Base-by-base conservation (phyloP, 2,888 invertebrate species). In the Clunio marinus region DNA sequence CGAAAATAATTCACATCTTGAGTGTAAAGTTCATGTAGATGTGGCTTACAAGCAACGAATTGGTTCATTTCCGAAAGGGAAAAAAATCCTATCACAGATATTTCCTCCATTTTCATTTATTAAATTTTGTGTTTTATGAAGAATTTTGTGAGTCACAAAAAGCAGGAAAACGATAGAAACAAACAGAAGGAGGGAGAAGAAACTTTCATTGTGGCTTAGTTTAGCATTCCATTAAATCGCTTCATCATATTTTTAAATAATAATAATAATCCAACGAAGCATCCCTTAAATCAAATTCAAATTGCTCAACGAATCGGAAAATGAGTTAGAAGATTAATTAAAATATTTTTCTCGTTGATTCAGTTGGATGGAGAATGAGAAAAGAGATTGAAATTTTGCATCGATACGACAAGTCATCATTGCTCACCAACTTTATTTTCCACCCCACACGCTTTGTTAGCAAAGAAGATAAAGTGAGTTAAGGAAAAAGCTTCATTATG, bases 251-350 rank as follows among this genome's bases (percentile, higher is more conserved):
- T 41, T n/a, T 41, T 41, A 41, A 41, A 41, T 41, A 41, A 41
- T 15, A n/a, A n/a, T n/a, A 41, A 41, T 41, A 41, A 41, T 41
- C 41, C 41, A 41, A 15, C 41, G 41, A 15, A 41, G 41, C 41
- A 15, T 41, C 41, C 10, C 8, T 51, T 51, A 51, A 51, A 22
- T 51, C 20, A 60, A 41, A 24, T 60, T 60, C 13, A 60, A 60
- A 60, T 25, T 60, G 60, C 25, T 60, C 41, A 60, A 60, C 60
- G 41, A 41, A 60, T 41, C 37, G 25, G 60, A 60, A 60, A 60
- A 60, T 60, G 60, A 60, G 41, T 60, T 41, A n/a, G 24, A 41
- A 60, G 60, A 60, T 60, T 60, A 60, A 60, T 60, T 60, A 41
- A 60, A 60, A 60, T 24, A 41, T 41, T 20, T 60, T 10, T n/a